These are phyloP conservation scores for Cynoglossus semilaevis DNA, from an alignment of 2,113 vertebrate genomes.

Conservation along the genomic window DNA sequence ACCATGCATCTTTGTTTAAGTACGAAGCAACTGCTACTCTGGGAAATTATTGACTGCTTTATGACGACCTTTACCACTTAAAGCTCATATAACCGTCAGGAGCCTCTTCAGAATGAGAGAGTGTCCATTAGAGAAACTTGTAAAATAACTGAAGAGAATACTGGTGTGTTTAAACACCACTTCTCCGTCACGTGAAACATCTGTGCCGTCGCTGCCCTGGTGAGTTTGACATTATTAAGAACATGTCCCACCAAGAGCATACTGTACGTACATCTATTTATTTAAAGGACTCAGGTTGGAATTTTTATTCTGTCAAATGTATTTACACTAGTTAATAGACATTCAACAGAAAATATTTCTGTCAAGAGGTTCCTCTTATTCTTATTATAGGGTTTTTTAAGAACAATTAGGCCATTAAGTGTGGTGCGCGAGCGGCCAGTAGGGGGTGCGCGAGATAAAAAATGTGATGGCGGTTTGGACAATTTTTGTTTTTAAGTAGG, in stretches of 20 bases:
- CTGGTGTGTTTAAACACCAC: neutral
- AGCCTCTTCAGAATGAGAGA: slow-evolving; percentile 19
- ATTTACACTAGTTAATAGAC: no score
- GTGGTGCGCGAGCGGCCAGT: no score
- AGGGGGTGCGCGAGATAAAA: no score
- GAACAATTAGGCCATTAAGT: no score
- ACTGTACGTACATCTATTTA: neutral
- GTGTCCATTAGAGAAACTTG: slow-evolving; percentile 32
- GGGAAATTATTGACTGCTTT: slow-evolving; percentile 18
- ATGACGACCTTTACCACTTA: slow-evolving; percentile 24
- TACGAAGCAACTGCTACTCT: slow-evolving; percentile 7
- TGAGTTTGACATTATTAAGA: slow-evolving; percentile 1
- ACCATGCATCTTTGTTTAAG: no score
- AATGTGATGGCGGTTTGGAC: no score
- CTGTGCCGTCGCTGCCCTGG: slow-evolving; percentile 17
- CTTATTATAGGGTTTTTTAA: no score
- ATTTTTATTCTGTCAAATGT: no score
- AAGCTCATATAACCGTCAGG: slow-evolving; percentile 10
- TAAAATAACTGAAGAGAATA: slow-evolving; percentile 34
- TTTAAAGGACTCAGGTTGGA: no score
- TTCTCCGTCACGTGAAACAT: slow-evolving; percentile 28
- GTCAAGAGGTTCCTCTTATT: no score
- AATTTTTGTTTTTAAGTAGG: no score
- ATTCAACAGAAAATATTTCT: no score
- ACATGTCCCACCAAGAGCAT: neutral